phyloP scores from a whole-genome alignment of 92 coral and sea anemone species.

The Hydrozoanthus gracilis region DNA sequence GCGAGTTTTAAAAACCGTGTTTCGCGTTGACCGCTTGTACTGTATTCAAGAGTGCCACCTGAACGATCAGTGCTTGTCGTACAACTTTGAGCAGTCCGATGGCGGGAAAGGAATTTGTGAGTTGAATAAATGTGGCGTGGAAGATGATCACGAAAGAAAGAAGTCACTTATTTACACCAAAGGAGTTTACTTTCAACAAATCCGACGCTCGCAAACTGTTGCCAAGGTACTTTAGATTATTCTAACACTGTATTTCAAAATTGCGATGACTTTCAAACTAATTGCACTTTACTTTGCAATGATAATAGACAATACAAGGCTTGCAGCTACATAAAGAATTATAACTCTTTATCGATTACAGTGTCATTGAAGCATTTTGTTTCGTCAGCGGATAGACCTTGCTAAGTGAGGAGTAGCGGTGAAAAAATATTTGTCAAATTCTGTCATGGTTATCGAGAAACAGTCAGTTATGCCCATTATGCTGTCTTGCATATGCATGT shows the following conservation, averaged over 20 bases:
- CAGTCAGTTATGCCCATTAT: not conserved
- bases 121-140: not conserved
- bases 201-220: not conserved
- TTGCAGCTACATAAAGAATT: too few relatives aligned
- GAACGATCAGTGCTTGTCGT: not conserved
- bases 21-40: not conserved
- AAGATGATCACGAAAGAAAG: not conserved
- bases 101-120: not conserved
- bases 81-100: not conserved
- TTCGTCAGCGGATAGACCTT: too few relatives aligned
- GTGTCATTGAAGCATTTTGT: too few relatives aligned
- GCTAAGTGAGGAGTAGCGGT: too few relatives aligned
- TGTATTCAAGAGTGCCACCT: not conserved
- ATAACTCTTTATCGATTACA: too few relatives aligned
- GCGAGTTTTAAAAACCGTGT: not conserved
- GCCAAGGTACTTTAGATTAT: not conserved
- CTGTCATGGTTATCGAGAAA: too few relatives aligned
- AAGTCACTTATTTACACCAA: not conserved
- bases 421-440: too few relatives aligned
- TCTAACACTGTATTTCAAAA: too few relatives aligned
- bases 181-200: not conserved
- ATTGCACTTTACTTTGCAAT: too few relatives aligned
- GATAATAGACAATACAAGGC: too few relatives aligned
- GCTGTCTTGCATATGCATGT: not conserved
- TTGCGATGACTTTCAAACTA: too few relatives aligned